Base-by-base conservation (phyloP, 1,140 invertebrate species). In the Drosophila melanogaster region DNA sequence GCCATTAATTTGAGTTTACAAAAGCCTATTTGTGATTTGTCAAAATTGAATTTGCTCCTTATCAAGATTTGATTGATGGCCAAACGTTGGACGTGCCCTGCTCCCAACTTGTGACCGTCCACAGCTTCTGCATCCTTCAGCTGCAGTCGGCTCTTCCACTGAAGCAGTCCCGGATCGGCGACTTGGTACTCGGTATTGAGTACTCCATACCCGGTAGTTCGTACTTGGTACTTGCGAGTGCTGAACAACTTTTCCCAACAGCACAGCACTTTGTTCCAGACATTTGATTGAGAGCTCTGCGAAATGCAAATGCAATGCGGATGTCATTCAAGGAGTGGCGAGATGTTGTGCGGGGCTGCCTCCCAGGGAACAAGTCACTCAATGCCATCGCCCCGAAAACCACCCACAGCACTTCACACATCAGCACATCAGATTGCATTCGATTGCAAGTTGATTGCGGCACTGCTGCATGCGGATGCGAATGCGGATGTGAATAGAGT, bases 21-120 rank as follows among this genome's bases (percentile, higher is more conserved):
- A 87, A 87, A 76, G 79, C 83, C 81, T 83, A 87, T 83, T 87
- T 87, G 83, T 87, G 83, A 86, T 87, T 86, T 86, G 83, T 87
- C 83, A 83, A 83, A 87, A 89, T 87, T 79, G 83, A 89, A 89
- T 87, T 87, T 83, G 51, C 70, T 70, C 38, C 76, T 83, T 87
- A 89, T 83, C 84, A 50, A 76, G 47, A 89, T 89, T 81, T 87
- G 83, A 86, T 87, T 86, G 83, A 86, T 87, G 66, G 49, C 35
- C 30, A 37, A 71, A 43, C 50, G 64, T 37, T 40, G 53, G 49
- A 75, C 66, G 30, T 70, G 58, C 61, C 51, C 44, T 40, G 62
- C 62, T 44, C 56, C 66, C 47, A 55, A 62, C 51, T 64, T 73
- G 60, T 77, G 69, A 69, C 40, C 75, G 37, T 55, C 62, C 43